These are phyloP conservation scores for Terebella lapidaria DNA, from an alignment of 2,888 invertebrate species.

Conservation along the genomic window DNA sequence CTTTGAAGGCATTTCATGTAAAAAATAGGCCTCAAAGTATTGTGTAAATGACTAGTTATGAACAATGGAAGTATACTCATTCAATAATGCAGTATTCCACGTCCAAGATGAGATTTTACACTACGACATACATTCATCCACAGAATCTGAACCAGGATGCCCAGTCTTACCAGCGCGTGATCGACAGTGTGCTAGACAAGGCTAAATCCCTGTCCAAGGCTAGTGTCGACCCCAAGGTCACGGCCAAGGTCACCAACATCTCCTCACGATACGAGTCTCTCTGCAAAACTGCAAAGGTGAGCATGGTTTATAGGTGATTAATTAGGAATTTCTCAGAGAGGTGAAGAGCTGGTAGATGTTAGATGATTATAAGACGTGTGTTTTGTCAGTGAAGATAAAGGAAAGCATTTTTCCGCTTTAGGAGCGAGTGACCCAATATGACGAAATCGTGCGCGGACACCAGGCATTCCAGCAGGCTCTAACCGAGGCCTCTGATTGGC, in stretches of 20 bases:
- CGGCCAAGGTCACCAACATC: constrained; percentile 30
- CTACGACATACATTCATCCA: no score
- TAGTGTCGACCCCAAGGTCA: constrained; percentile 59
- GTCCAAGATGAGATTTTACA: no score
- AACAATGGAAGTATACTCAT: no score
- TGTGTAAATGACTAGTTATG: no score
- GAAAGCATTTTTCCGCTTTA: no score
- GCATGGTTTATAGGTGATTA: not conserved
- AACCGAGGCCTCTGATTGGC: constrained; percentile 48
- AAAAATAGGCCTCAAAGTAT: no score
- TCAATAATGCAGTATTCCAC: no score
- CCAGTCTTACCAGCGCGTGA: constrained; percentile 79
- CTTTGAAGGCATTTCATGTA: no score
- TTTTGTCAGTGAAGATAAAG: no score
- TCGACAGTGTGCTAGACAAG: constrained; percentile 86
- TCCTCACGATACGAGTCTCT: constrained; percentile 16
- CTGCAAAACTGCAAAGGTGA: constrained; percentile 20
- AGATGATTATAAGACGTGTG: not conserved
- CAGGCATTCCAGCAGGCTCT: constrained; percentile 61
- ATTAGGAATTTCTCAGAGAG: no score
- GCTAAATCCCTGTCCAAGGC: constrained; percentile 68
- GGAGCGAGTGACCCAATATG: constrained; percentile 65
- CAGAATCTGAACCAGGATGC: constrained; percentile 81
- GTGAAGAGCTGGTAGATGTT: not conserved
- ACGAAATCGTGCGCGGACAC: constrained; percentile 77